Evolutionary conservation across 2,797 vertebrate species (phyloP).

Genomic region (Falco concolor): DNA sequence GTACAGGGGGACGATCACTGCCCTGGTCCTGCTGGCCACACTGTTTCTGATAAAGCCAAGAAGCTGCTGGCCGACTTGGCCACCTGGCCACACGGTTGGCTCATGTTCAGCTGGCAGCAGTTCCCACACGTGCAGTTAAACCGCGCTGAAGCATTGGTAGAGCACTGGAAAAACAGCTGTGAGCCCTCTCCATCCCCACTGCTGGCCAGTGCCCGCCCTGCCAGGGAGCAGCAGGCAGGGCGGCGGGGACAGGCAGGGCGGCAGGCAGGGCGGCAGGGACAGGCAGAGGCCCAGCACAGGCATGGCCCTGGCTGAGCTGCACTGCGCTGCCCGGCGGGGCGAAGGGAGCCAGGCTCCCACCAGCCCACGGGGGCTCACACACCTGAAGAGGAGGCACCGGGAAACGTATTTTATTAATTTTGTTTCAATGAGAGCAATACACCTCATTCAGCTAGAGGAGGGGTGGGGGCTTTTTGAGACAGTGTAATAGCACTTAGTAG

Average conservation of each 20-base stretch:
- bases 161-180: background rate
- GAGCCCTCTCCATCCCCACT: background rate
- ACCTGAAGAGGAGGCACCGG: background rate
- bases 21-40: too few species aligned
- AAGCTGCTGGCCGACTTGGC: too few species aligned
- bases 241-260: fast-evolving
- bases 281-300: background rate
- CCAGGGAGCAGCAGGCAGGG: fast-evolving
- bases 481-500: fast-evolving
- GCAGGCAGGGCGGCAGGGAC: fast-evolving
- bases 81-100: too few species aligned
- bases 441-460: fast-evolving
- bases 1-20: too few species aligned
- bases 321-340: fast-evolving
- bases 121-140: fast-evolving
- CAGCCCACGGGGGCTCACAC: fast-evolving
- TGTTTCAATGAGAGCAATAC: fast-evolving
- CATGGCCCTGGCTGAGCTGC: fast-evolving
- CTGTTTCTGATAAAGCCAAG: too few species aligned
- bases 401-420: background rate
- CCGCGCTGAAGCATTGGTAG: fast-evolving
- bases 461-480: background rate
- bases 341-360: background rate
- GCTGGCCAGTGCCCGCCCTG: fast-evolving
- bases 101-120: too few species aligned